phyloP scores from a whole-genome alignment of 2,888 invertebrate species.

The Apamea sordens region DNA sequence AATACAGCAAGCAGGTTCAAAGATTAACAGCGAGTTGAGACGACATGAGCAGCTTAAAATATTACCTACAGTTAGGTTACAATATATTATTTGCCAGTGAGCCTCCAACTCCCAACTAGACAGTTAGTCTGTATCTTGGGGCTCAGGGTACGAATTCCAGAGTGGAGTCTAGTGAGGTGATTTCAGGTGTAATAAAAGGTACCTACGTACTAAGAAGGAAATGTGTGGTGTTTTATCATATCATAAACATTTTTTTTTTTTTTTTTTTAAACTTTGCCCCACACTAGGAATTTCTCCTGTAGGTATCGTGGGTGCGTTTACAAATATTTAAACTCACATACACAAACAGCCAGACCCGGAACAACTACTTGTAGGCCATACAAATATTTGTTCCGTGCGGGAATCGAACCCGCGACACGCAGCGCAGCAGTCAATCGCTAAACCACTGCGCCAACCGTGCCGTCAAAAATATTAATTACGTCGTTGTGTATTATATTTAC shows the following conservation, averaged over 20 bases:
- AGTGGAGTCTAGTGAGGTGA: background rate
- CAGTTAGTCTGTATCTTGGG: background rate
- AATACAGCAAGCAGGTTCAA: background rate
- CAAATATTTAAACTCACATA: no score
- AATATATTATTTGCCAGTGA: background rate
- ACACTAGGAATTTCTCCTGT: no score
- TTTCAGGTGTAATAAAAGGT: background rate
- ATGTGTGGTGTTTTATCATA: background rate
- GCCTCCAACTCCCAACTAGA: background rate
- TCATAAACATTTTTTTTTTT: background rate
- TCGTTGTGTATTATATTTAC: background rate
- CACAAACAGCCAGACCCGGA: no score
- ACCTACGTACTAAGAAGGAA: background rate
- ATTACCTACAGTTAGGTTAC: background rate
- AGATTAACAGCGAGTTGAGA: background rate
- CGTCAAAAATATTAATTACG: no score
- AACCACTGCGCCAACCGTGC: no score
- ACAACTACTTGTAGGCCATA: no score
- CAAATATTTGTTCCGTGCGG: no score
- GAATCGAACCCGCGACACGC: no score
- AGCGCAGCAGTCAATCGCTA: no score
- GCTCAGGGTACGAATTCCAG: background rate
- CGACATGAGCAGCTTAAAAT: background rate
- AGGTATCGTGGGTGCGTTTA: no score
- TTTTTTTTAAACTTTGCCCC: no score